Conservation (phyloP, 2,888 invertebrate genomes). For the Rhagium mordax region DNA sequence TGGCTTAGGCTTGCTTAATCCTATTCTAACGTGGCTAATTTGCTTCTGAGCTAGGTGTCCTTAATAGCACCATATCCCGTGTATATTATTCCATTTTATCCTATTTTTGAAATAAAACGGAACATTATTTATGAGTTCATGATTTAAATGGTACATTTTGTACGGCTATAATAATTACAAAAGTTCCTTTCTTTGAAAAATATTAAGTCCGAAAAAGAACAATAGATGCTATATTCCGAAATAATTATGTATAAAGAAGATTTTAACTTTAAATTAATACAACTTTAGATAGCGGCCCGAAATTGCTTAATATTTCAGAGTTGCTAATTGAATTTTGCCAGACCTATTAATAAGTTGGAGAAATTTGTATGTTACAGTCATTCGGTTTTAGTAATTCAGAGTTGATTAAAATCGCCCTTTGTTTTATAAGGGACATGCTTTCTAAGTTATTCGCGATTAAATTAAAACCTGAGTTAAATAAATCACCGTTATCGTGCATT, state of each 20-base stretch:
- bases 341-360: conserved; percentile 63
- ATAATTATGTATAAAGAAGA: conserved; percentile 40
- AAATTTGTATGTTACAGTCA: conserved; percentile 58
- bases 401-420: conserved; percentile 55
- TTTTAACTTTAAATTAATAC: conserved; percentile 57
- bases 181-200: neutral
- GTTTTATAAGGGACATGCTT: conserved; percentile 39
- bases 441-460: conserved; percentile 40
- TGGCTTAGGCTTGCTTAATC: too few species aligned
- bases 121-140: too few species aligned
- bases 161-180: neutral
- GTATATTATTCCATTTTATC: too few species aligned
- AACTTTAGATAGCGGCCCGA: conserved; percentile 55
- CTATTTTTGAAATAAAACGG: too few species aligned
- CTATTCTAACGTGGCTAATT: too few species aligned
- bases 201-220: neutral
- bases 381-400: conserved; percentile 54
- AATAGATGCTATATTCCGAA: conserved; percentile 10
- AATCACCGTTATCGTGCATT: conserved; percentile 56
- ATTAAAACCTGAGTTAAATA: conserved; percentile 49
- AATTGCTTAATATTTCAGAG: conserved; percentile 62
- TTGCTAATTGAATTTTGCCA: conserved; percentile 63
- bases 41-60: too few species aligned
- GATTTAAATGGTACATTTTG: neutral
- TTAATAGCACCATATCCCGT: too few species aligned